These are phyloP conservation scores for Conistra vaccinii DNA, from an alignment of 2,888 invertebrate genomes.

Conservation along the genomic window DNA sequence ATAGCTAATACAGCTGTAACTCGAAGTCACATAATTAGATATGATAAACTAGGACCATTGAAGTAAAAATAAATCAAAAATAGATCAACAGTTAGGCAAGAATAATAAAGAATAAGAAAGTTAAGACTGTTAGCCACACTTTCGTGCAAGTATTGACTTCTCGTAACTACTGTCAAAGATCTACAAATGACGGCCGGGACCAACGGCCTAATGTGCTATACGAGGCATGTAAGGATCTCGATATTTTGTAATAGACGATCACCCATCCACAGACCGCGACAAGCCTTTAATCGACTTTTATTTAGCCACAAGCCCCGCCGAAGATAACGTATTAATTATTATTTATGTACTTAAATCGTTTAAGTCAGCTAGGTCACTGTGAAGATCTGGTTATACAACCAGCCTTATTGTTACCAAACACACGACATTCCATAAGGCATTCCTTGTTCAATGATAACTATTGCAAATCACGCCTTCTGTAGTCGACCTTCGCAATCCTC, in stretches of 20 bases:
- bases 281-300: no score
- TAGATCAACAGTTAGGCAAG: no score
- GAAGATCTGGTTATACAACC: background rate
- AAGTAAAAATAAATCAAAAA: no score
- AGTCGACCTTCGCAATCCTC: constrained; percentile 41
- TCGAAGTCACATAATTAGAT: no score
- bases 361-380: background rate
- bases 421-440: constrained; percentile 28
- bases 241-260: background rate
- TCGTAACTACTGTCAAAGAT: background rate
- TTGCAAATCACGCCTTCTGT: constrained; percentile 14
- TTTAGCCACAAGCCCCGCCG: no score
- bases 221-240: background rate
- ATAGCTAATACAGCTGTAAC: no score
- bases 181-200: background rate
- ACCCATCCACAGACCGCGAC: background rate
- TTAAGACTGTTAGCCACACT: background rate
- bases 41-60: no score
- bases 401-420: constrained; percentile 20
- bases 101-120: no score
- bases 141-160: background rate
- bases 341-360: background rate
- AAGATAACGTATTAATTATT: no score
- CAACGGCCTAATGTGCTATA: background rate
- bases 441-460: constrained; percentile 11